phyloP scores from a whole-genome alignment of 2,113 vertebrate species.

The Athene noctua region DNA sequence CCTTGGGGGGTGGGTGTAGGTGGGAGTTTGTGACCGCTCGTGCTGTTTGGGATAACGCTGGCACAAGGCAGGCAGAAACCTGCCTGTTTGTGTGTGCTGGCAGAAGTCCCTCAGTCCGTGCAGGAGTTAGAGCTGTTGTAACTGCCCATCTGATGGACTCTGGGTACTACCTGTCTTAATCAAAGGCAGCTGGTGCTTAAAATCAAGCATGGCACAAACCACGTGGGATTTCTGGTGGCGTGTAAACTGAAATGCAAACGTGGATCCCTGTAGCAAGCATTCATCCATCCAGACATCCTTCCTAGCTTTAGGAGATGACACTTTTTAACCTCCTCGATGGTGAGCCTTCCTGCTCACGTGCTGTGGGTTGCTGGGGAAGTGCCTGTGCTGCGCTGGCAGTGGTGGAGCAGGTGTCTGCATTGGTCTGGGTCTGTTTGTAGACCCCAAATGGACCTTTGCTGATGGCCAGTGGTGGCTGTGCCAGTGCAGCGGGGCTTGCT shows the following conservation, averaged over 20 bases:
- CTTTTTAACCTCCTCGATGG: not conserved
- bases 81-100: not conserved
- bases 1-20: not conserved
- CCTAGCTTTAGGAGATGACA: not conserved
- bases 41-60: not conserved
- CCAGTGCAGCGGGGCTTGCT: not conserved
- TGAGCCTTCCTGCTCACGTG: not conserved
- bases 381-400: not conserved
- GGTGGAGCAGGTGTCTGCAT: rapidly evolving
- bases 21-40: not conserved
- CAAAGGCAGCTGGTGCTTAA: not conserved
- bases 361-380: not conserved
- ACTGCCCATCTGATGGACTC: not conserved
- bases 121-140: not conserved
- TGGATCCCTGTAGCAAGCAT: not conserved
- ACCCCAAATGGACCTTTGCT: not conserved
- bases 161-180: not conserved
- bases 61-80: not conserved
- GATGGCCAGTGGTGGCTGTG: not conserved
- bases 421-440: not conserved
- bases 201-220: not conserved
- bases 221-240: not conserved
- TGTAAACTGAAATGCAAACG: not conserved
- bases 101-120: not conserved
- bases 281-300: not conserved